These are phyloP conservation scores for Corythoichthys intestinalis DNA, from an alignment of 2,113 vertebrate species.

Conservation along the genomic window DNA sequence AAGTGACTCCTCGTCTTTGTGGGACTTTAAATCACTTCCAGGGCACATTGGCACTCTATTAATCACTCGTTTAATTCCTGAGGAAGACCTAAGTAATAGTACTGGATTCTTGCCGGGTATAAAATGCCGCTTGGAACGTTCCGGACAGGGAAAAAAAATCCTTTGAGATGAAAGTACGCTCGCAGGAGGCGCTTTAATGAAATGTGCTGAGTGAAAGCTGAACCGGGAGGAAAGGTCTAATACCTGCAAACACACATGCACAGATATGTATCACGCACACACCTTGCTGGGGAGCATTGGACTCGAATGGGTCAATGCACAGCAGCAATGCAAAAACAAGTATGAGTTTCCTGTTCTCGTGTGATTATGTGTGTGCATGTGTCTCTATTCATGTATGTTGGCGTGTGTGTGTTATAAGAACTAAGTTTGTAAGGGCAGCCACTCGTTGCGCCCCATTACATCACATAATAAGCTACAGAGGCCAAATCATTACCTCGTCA, in stretches of 20 bases:
- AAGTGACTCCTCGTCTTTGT: conserved; percentile 55
- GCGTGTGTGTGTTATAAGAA: neutral
- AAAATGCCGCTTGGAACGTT: conserved; percentile 44
- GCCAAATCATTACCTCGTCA: conserved; percentile 60
- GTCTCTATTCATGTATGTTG: neutral
- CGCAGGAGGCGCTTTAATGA: conserved; percentile 70
- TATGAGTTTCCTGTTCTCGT: conserved; percentile 35
- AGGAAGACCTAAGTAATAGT: conserved; percentile 56
- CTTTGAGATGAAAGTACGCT: conserved; percentile 70
- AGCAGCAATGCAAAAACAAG: conserved; percentile 58
- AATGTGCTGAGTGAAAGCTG: conserved; percentile 76
- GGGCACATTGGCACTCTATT: conserved; percentile 48
- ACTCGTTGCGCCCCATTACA: conserved; percentile 62
- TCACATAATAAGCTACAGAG: conserved; percentile 68
- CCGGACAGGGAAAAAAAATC: conserved; percentile 35
- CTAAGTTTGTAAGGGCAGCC: conserved; percentile 33
- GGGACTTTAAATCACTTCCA: conserved; percentile 29
- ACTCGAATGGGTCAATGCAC: conserved; percentile 58
- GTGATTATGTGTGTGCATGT: conserved; percentile 11
- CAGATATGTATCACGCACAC: conserved; percentile 26
- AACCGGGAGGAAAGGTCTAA: conserved; percentile 45
- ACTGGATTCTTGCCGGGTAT: conserved; percentile 44
- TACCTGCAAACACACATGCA: conserved; percentile 46
- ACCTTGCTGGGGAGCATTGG: conserved; percentile 31
- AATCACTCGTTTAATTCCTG: conserved; percentile 58